phyloP scores from a whole-genome alignment of 2,797 vertebrate species.

The Molossus molossus region DNA sequence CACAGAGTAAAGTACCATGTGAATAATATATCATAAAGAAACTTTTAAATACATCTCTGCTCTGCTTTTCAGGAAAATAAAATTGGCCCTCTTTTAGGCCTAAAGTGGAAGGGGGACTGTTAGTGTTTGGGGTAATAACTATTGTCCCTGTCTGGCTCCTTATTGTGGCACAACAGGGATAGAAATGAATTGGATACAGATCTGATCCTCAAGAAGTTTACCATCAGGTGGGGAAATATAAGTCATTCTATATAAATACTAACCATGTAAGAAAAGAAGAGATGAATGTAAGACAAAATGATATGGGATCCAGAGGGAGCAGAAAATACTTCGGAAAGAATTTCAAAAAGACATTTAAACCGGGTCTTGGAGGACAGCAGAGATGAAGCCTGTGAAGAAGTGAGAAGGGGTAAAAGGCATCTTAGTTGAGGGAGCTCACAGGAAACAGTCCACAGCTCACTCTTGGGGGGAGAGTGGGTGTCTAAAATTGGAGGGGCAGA shows the following conservation, averaged over 20 bases:
- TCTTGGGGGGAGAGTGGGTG: not conserved
- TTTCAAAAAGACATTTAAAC: not conserved
- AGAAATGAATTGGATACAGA: not conserved
- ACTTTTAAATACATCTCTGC: not conserved
- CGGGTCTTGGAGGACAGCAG: not conserved
- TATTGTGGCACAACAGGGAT: not conserved
- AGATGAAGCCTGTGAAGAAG: not conserved
- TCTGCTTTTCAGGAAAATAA: conserved; percentile 12
- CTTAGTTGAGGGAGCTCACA: not conserved
- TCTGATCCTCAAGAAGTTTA: not conserved
- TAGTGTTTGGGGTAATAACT: not conserved
- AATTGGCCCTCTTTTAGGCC: not conserved
- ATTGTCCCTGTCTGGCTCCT: not conserved
- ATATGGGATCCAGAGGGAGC: not conserved
- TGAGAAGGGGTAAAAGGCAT: not conserved
- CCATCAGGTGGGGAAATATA: not conserved
- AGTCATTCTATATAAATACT: not conserved
- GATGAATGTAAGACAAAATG: conserved; percentile 9
- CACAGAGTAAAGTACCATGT: not conserved
- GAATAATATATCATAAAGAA: not conserved
- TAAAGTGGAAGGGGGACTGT: not conserved
- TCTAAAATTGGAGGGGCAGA: not conserved
- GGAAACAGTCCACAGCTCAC: not conserved
- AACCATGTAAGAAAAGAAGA: not conserved
- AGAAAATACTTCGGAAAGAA: conserved; percentile 23